Evolutionary conservation across 2,113 vertebrate genomes (phyloP).

Genomic region (Phyllostomus discolor): DNA sequence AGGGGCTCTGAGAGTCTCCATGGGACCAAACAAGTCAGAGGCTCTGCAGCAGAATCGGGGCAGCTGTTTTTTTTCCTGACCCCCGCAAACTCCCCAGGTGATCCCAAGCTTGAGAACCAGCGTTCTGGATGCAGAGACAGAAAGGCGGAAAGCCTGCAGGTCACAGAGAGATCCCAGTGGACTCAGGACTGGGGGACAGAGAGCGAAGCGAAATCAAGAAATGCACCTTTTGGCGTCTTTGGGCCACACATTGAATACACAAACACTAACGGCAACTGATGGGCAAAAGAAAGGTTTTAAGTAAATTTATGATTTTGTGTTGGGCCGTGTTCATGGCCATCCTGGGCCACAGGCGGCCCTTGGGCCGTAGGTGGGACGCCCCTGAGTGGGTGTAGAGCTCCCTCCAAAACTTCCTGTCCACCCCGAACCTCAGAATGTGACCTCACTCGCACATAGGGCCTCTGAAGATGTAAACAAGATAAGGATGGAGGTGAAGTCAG

Average conservation of each 20-base stretch:
- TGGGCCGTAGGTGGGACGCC: too few relatives aligned
- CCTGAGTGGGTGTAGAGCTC: too few relatives aligned
- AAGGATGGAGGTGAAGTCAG: background rate
- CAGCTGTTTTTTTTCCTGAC: too few relatives aligned
- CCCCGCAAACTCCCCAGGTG: background rate
- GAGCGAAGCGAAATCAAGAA: background rate
- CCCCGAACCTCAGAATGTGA: background rate
- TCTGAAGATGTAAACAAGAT: background rate
- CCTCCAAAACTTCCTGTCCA: fast-evolving
- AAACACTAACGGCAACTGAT: too few relatives aligned
- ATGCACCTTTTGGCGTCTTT: too few relatives aligned
- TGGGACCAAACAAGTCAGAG: background rate
- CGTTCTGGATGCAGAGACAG: background rate
- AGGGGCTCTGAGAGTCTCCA: background rate
- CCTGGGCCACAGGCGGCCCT: too few relatives aligned
- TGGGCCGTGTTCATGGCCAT: too few relatives aligned
- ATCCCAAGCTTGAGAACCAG: background rate
- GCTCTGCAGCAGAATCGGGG: background rate
- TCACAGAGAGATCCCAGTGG: background rate
- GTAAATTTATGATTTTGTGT: too few relatives aligned
- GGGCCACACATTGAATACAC: too few relatives aligned
- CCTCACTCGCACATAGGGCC: background rate
- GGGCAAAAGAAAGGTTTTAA: too few relatives aligned
- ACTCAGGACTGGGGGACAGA: background rate
- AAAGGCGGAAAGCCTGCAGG: fast-evolving